Evolutionary conservation across 2,797 vertebrate species (phyloP).

Genomic region (Kryptopterus vitreolus): DNA sequence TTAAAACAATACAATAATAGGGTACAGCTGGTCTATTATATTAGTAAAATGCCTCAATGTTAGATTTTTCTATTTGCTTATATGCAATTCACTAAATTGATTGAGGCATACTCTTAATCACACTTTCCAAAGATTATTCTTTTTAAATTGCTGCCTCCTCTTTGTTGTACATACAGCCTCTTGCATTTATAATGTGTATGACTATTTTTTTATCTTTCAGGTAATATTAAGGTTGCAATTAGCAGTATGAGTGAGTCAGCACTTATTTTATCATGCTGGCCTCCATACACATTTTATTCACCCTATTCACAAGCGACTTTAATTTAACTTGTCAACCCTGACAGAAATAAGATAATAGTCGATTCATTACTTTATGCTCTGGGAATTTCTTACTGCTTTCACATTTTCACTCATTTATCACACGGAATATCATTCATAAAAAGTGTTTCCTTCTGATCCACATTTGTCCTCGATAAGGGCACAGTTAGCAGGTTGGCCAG

Average conservation of each 20-base stretch:
- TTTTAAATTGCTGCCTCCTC: neutral
- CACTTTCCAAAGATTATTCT: neutral
- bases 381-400: neutral
- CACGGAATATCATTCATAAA: neutral
- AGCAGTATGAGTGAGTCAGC: slow-evolving; percentile 51
- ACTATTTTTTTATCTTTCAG: neutral
- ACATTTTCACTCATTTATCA: neutral
- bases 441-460: neutral
- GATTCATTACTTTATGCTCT: neutral
- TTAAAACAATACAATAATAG: neutral
- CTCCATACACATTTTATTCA: slow-evolving; percentile 19
- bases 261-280: slow-evolving; percentile 13
- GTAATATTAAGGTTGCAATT: slow-evolving; percentile 63
- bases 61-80: neutral
- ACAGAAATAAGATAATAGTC: neutral
- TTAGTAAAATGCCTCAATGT: neutral
- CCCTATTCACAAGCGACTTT: slow-evolving; percentile 2
- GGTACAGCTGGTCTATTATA: neutral
- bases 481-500: neutral
- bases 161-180: neutral
- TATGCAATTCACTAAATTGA: neutral
- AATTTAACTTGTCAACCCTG: neutral
- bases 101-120: neutral
- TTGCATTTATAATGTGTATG: neutral
- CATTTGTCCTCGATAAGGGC: neutral